Conservation (phyloP, 2,888 invertebrate genomes). For the Tetramorium bicarinatum region DNA sequence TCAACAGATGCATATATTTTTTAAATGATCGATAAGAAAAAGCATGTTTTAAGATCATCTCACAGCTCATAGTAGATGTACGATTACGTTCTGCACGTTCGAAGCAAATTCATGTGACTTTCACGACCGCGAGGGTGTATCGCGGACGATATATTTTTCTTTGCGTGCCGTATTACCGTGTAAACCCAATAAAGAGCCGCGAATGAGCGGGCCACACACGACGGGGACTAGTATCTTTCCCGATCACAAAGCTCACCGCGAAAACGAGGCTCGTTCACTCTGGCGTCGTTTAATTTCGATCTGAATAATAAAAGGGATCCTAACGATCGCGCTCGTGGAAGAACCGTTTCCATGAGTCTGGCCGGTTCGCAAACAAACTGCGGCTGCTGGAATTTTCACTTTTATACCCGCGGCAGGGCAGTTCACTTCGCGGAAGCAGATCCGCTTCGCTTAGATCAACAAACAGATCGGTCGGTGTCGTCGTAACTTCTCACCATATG, state of each 20-base stretch:
- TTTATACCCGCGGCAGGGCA: conserved; percentile 77
- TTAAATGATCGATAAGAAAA: not conserved
- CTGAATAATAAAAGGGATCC: conserved; percentile 75
- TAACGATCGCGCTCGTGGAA: conserved; percentile 68
- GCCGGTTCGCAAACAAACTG: conserved; percentile 79
- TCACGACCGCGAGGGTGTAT: conserved; percentile 43
- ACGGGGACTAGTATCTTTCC: conserved; percentile 63
- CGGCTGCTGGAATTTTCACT: conserved; percentile 74
- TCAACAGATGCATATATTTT: not conserved
- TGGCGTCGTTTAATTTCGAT: conserved; percentile 66
- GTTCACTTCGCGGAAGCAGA: conserved; percentile 81
- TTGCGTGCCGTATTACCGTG: conserved; percentile 72
- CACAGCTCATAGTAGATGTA: not conserved
- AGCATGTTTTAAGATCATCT: conserved; percentile 4
- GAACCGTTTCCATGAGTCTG: conserved; percentile 74
- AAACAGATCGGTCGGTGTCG: conserved; percentile 70
- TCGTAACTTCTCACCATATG: conserved; percentile 43
- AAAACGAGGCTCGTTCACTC: conserved; percentile 65
- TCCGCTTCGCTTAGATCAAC: conserved; percentile 77
- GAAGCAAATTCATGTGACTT: conserved; percentile 34
- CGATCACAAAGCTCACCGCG: conserved; percentile 60
- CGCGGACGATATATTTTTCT: conserved; percentile 74
- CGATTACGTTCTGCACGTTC: not conserved
- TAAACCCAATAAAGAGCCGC: conserved; percentile 75
- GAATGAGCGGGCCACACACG: conserved; percentile 75